Percentiles rank a stretch among this genome's conserved stretches.
Evolutionary conservation across 2,888 invertebrate species (phyloP).

Genomic region (Drosophila crucigera): DNA sequence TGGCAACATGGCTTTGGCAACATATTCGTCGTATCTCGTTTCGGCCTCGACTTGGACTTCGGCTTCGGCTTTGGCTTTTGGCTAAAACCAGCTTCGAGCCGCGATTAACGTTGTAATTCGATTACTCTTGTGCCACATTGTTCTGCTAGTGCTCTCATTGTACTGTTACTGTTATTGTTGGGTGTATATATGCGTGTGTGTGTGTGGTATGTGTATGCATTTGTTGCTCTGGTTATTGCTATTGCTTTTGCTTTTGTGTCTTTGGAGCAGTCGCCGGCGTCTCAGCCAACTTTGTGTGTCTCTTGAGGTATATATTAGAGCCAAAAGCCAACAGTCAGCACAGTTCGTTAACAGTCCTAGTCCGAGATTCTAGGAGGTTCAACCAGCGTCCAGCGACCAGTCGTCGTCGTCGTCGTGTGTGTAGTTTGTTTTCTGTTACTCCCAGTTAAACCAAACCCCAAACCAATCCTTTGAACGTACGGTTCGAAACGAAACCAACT

Average conservation of each 20-base stretch:
- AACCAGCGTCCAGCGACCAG: constrained; percentile 76
- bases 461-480: constrained; percentile 32
- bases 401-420: constrained; percentile 70
- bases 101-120: constrained; percentile 79
- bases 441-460: constrained; percentile 30
- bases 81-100: constrained; percentile 73
- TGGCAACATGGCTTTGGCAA: constrained; percentile 63
- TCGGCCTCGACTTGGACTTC: constrained; percentile 24
- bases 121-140: constrained; percentile 77
- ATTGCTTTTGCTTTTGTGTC: constrained; percentile 50
- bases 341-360: constrained; percentile 86
- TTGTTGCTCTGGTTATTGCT: constrained; percentile 54
- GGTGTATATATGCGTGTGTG: constrained; percentile 13
- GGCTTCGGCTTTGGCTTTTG: constrained; percentile 58
- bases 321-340: constrained; percentile 83
- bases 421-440: constrained; percentile 58
- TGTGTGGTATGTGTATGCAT: constrained; percentile 12
- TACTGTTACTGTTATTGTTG: constrained; percentile 46
- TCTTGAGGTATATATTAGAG: constrained; percentile 84
- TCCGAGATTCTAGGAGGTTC: constrained; percentile 86
- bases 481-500: constrained; percentile 49
- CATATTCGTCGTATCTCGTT: constrained; percentile 33
- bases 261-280: constrained; percentile 57
- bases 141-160: constrained; percentile 71
- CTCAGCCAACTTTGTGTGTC: constrained; percentile 50